Evolutionary conservation across 2,113 vertebrate genomes (phyloP).

Genomic region (Sardina pilchardus): DNA sequence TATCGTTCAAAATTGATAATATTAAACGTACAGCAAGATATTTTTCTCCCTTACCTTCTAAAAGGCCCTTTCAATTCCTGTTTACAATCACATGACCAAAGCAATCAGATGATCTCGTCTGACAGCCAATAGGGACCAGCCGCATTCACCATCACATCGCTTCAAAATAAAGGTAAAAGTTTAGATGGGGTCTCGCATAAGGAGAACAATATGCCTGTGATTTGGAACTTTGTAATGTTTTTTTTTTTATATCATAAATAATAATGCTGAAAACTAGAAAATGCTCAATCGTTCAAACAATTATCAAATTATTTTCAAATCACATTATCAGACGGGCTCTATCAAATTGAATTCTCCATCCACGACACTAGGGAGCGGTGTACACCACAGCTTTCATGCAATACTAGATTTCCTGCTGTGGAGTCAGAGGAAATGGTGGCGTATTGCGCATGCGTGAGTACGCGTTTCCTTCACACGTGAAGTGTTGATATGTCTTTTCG

Average conservation of each 20-base stretch:
- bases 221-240: background rate
- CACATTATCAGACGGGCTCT: too few relatives aligned
- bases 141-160: background rate
- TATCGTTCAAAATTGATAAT: background rate
- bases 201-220: background rate
- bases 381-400: background rate
- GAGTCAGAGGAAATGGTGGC: background rate
- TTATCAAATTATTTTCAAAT: too few relatives aligned
- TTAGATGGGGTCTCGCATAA: background rate
- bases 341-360: background rate
- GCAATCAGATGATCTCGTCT: background rate
- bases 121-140: background rate
- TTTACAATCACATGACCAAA: conserved; percentile 10
- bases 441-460: background rate
- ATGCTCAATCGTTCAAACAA: too few relatives aligned
- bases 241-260: too few relatives aligned
- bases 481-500: background rate
- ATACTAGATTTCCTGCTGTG: background rate
- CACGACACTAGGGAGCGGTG: background rate
- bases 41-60: background rate
- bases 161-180: background rate
- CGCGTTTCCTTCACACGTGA: background rate
- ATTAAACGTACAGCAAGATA: background rate
- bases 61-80: background rate
- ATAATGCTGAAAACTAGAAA: too few relatives aligned